Percentiles rank a stretch among this genome's conserved stretches.
Conservation (phyloP, 2,888 invertebrate genomes). For the Acrobasis suavella region DNA sequence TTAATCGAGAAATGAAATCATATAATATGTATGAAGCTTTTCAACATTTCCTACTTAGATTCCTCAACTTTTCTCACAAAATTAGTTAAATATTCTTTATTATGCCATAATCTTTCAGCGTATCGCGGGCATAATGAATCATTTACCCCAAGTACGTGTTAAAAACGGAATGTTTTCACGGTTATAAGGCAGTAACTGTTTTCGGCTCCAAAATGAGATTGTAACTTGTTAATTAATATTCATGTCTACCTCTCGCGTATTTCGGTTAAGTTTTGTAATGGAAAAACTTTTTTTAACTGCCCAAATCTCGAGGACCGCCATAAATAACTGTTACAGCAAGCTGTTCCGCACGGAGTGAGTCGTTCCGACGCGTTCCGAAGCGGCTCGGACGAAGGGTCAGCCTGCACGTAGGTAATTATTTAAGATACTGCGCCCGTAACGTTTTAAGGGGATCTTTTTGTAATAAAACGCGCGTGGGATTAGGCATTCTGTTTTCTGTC, state of each 20-base stretch:
- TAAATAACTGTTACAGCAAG: constrained; percentile 78
- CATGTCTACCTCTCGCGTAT: constrained; percentile 61
- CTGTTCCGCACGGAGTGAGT: constrained; percentile 76
- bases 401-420: constrained; percentile 76
- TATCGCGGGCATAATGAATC: constrained; percentile 5
- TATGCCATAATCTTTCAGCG: background rate
- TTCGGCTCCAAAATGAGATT: constrained; percentile 27
- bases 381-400: constrained; percentile 65
- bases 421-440: constrained; percentile 51
- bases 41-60: no score
- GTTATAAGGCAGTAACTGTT: constrained; percentile 28
- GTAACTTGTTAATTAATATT: constrained; percentile 63
- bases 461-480: constrained; percentile 51
- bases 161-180: constrained; percentile 26
- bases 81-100: background rate
- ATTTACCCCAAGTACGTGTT: constrained; percentile 9
- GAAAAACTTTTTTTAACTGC: constrained; percentile 76
- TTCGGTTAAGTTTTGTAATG: constrained; percentile 70
- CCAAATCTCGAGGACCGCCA: constrained; percentile 67
- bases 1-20: no score
- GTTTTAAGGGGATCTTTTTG: constrained; percentile 47
- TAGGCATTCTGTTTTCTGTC: constrained; percentile 29
- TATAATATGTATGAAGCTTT: no score
- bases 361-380: constrained; percentile 45
- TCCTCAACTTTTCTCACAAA: no score